Conservation (phyloP, 2,113 vertebrate genomes). For the Leucoraja erinaceus region DNA sequence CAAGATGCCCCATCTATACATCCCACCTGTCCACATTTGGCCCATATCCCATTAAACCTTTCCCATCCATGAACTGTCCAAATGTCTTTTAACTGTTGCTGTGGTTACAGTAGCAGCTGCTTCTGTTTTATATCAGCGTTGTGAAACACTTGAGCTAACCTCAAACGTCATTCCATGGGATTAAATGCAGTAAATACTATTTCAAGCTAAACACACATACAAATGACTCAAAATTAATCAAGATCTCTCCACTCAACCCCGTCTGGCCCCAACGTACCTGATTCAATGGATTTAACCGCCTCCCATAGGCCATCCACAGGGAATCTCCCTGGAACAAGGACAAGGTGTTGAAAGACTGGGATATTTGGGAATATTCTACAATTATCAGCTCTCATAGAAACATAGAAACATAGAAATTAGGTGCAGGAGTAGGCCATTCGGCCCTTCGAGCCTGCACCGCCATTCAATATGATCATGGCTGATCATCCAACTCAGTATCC, state of each 20-base stretch:
- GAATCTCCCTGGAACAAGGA: background rate
- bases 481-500: too few species aligned
- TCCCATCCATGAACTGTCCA: too few species aligned
- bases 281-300: background rate
- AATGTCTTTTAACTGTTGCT: too few species aligned
- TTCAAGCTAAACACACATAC: background rate
- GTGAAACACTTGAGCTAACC: background rate
- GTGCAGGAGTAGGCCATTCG: too few species aligned
- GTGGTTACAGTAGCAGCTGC: background rate
- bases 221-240: background rate
- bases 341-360: too few species aligned
- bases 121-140: background rate
- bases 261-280: background rate
- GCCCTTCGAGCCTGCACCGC: too few species aligned
- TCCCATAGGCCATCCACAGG: background rate
- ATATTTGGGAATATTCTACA: background rate
- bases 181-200: background rate
- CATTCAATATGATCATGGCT: too few species aligned
- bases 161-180: background rate
- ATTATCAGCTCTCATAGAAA: background rate
- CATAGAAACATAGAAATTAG: too few species aligned
- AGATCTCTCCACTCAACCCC: background rate
- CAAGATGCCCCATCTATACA: too few species aligned
- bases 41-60: too few species aligned
- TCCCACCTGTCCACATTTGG: too few species aligned